These are phyloP conservation scores for Drosophila dunni DNA, from an alignment of 1,140 invertebrate genomes.

Conservation along the genomic window DNA sequence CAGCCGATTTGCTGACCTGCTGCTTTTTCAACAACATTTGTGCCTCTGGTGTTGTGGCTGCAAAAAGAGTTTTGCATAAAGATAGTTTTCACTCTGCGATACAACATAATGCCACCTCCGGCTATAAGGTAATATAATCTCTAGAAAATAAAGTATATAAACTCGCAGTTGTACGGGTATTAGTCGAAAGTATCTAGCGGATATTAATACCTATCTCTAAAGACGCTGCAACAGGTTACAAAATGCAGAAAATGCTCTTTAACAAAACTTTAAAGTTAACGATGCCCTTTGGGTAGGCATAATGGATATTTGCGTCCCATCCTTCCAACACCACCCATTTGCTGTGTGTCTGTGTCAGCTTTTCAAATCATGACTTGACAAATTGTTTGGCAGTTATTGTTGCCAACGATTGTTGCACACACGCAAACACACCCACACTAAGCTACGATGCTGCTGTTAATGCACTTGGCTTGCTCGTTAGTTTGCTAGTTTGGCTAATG, in stretches of 20 bases:
- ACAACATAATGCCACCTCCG: neutral
- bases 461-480: constrained; percentile 56
- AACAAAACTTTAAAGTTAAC: neutral
- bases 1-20: too few relatives aligned
- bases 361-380: constrained; percentile 46
- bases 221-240: neutral
- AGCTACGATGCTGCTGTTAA: constrained; percentile 21
- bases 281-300: constrained; percentile 8
- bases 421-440: neutral
- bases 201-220: neutral
- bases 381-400: constrained; percentile 43
- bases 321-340: neutral
- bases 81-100: constrained; percentile 3
- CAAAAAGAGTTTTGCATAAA: neutral
- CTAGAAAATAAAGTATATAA: neutral
- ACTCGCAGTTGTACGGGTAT: neutral
- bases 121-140: constrained; percentile 1
- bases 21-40: neutral
- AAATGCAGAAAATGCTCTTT: neutral
- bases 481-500: constrained; percentile 40
- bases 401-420: constrained; percentile 40
- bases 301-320: constrained; percentile 14
- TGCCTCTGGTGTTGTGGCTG: constrained; percentile 22
- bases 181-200: neutral
- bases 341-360: constrained; percentile 2